phyloP scores from a whole-genome alignment of 2,797 vertebrate genomes.

The Euphonia xanthogaster region DNA sequence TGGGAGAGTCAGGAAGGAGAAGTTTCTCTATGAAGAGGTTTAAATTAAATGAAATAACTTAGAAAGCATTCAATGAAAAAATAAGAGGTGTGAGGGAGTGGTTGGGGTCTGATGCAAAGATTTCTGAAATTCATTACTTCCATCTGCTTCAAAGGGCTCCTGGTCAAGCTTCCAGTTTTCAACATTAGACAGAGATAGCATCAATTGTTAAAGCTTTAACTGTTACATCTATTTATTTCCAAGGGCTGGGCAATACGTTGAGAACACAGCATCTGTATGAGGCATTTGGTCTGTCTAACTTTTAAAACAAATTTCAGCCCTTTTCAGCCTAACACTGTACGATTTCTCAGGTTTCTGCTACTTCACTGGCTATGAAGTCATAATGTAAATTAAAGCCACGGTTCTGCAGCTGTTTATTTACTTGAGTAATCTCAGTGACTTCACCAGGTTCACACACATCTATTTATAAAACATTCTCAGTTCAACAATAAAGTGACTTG shows the following conservation, averaged over 20 bases:
- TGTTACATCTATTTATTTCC: background rate
- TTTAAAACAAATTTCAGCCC: background rate
- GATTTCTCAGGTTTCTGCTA: conserved; percentile 46
- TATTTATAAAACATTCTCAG: conserved; percentile 21
- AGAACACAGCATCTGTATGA: background rate
- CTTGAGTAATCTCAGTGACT: conserved; percentile 21
- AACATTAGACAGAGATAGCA: background rate
- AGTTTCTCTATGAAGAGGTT: conserved; percentile 4
- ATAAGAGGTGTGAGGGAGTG: background rate
- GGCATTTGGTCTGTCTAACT: background rate
- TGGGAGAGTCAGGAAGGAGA: conserved; percentile 11
- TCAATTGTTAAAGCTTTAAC: background rate
- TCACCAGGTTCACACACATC: background rate
- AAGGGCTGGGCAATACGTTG: background rate
- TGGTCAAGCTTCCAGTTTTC: background rate
- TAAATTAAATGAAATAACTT: conserved; percentile 18
- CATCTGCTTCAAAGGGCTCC: background rate
- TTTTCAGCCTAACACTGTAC: background rate
- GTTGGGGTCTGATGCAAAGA: background rate
- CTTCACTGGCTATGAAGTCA: background rate
- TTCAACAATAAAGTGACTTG: conserved; percentile 5
- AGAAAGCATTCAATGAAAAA: background rate
- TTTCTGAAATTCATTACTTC: background rate
- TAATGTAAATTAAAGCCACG: conserved; percentile 33
- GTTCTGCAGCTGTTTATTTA: conserved; percentile 36